Base-by-base conservation (phyloP, 2,113 vertebrate genomes). In the Brienomyrus brachyistius region DNA sequence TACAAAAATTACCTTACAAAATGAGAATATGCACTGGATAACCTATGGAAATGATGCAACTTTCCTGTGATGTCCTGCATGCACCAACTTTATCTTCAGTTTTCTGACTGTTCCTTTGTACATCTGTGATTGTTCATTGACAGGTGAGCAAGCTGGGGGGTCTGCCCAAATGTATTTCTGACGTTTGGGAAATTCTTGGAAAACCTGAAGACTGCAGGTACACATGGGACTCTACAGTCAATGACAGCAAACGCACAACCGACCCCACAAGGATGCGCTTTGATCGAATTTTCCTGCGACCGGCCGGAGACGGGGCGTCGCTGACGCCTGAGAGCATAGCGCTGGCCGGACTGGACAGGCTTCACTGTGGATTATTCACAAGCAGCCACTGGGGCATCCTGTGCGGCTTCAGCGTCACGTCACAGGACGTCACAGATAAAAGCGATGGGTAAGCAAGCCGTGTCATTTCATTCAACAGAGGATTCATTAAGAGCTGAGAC, bases 381-480 rank as follows among this genome's bases (percentile, higher is more conserved):
- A 98, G 97, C 52, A 97, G 97, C 92, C 97, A 97, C 90, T 97
- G 97, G 97, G 97, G 97, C 35, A 88, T 98, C 74, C 91, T 96
- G 7, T 97, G 97, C 90, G 94, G 86, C 15, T 95, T 97, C 88
- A 92, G 35, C 43, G 85, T 89, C 21, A 35, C 82, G 7, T 40
- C 80, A 21, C 83, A 15, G 83, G 74, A 2, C 10, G 17, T 7
- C 17, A 1, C 17, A 2, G 6, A 43, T 43, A 7, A 80, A 35
- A 43, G 35, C 6, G 31, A 17, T 19, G 74, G 35, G 74, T 80
- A 80, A 80, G 74, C 1, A 7, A 43, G 13, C 5, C 0, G n/a
- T 21, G 17, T 19, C 5, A 80, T 43, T 77, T 80, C 5, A 43
- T 43, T 80, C 31, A 43, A 80, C 10, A 3, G 31, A 19, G 74